A percentile compares a stretch with the other conserved stretches of the same genome.
phyloP scores from a whole-genome alignment of 2,797 vertebrate genomes.

The Danio albolineatus region DNA sequence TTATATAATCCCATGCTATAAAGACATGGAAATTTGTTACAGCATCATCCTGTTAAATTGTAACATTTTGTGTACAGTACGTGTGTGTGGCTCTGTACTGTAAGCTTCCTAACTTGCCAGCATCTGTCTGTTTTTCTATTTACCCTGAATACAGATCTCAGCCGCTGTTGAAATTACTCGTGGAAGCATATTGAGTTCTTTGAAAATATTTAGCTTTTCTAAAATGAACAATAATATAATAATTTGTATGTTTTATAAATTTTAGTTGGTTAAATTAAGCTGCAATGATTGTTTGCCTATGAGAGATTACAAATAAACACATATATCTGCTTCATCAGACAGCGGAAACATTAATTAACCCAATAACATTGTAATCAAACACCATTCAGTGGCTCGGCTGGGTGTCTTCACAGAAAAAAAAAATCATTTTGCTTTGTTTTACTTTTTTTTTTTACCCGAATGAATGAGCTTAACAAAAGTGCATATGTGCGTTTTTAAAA shows the following conservation, averaged over 20 bases:
- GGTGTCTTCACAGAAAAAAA: slow-evolving; percentile 1
- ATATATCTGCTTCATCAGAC: background rate
- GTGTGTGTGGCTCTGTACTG: slow-evolving; percentile 16
- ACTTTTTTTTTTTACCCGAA: background rate
- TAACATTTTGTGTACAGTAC: no score
- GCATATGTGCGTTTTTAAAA: background rate
- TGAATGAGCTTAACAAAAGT: background rate
- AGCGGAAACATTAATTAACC: slow-evolving; percentile 13
- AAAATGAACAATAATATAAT: background rate
- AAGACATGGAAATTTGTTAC: background rate
- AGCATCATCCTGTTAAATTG: background rate
- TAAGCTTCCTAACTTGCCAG: background rate
- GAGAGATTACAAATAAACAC: background rate
- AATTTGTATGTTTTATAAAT: background rate
- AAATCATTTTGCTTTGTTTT: background rate
- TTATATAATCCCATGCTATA: background rate
- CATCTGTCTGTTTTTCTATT: slow-evolving; percentile 2
- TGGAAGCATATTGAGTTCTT: background rate
- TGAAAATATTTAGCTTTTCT: background rate
- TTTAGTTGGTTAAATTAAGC: background rate
- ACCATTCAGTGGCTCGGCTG: background rate
- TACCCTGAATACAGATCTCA: slow-evolving; percentile 16
- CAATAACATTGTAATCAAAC: slow-evolving; percentile 23
- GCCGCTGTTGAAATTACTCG: slow-evolving; percentile 17
- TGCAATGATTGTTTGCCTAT: slow-evolving; percentile 2